Evolutionary conservation across 2,797 vertebrate genomes (phyloP), one percentile per base, ranked within the genome.

Genomic region (Syndactyla subalaris): DNA sequence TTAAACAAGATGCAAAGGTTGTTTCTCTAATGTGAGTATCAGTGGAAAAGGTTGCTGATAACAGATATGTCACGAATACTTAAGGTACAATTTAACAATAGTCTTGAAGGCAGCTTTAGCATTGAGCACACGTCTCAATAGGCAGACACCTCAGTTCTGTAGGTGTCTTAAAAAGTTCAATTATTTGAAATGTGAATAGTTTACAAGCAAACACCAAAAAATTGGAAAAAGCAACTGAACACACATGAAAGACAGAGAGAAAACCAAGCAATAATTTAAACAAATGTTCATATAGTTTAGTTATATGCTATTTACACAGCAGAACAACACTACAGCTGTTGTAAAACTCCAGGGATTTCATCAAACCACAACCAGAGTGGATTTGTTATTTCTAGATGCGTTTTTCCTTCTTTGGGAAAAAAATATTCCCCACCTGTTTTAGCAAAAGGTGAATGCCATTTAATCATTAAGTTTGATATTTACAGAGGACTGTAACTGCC

Each of bases 381-480:
- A 34, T 67, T 24, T 61, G 30, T 80, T 88, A 88, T 29, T 66
- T 74, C 71, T 49, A 7, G 18, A 41, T 2, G 15, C 54, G 49
- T 43, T 43, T 70, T 75, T 81, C 13, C 11, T 27, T 61, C 30
- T 45, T 73, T 9, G 12, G 63, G 32, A 46, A 84, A 92, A 91
- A 80, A 85, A 68, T 24, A 79, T 21, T 93, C 55, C 66, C 41
- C 32, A 52, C 38, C 63, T 85, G 34, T 71, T 83, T 92, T 58
- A 88, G 21, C 77, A 80, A 59, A 78, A 92, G 29, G 39, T 83
- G 62, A 93, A 73, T 61, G 74, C 62, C 43, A 93, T 58, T 88
- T 95, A 65, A 93, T 85, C 55, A 78, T 86, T 75, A 95, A 70
- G 43, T 57, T 32, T 70, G 68, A 22, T 68, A 62, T 90, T 97